Percentiles rank a stretch among this genome's conserved stretches.
These are phyloP conservation scores for Cephus pygmeus DNA, from an alignment of 2,888 invertebrate genomes.

Conservation along the genomic window DNA sequence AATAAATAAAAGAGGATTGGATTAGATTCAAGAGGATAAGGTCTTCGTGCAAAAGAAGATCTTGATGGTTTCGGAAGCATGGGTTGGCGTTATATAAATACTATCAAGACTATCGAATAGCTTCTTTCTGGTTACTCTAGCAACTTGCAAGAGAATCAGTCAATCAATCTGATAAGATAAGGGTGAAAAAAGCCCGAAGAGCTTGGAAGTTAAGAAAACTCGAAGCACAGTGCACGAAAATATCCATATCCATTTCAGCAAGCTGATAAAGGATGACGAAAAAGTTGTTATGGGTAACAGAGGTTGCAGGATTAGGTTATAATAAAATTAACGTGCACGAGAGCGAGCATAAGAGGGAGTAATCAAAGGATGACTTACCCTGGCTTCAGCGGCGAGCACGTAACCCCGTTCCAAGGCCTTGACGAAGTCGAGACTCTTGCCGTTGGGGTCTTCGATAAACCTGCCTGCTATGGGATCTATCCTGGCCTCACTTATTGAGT, in stretches of 20 bases:
- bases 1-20: not conserved
- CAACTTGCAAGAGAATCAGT: not conserved
- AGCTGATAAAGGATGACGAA: not conserved
- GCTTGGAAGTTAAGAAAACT: not conserved
- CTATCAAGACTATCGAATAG: not conserved
- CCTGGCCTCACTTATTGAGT: slow-evolving; percentile 79
- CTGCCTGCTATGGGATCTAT: slow-evolving; percentile 82
- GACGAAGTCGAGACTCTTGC: slow-evolving; percentile 78
- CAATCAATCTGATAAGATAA: too few relatives aligned
- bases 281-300: not conserved
- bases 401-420: slow-evolving; percentile 89
- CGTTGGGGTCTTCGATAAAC: slow-evolving; percentile 71
- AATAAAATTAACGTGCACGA: not conserved
- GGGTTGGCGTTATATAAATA: not conserved
- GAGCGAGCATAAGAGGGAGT: slow-evolving; percentile 22
- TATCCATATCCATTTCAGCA: not conserved
- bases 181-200: not conserved
- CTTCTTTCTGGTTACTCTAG: not conserved
- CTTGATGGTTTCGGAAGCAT: not conserved
- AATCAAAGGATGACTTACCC: slow-evolving; percentile 78
- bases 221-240: not conserved
- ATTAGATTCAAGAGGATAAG: not conserved
- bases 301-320: not conserved
- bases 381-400: slow-evolving; percentile 89
- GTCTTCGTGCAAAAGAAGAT: not conserved